Conservation (phyloP, 2,888 invertebrate species). For the Cryptus viduatorius region DNA sequence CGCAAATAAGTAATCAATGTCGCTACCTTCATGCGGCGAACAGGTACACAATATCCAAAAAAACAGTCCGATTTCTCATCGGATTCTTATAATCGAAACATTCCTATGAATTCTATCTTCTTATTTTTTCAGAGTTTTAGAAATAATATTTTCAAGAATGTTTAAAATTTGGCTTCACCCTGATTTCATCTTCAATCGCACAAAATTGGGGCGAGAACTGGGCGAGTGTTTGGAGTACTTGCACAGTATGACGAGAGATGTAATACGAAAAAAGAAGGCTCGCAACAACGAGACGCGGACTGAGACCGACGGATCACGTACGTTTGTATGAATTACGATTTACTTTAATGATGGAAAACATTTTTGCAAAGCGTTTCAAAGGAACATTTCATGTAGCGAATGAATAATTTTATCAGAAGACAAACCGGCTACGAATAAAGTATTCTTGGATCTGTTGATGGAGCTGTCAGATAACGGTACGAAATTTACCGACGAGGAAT, state of each 20-base stretch:
- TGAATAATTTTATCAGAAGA: conserved; percentile 54
- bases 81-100: not conserved
- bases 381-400: not conserved
- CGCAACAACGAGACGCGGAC: no score
- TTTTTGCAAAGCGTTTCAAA: no score
- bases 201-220: no score
- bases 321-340: not conserved
- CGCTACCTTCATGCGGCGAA: conserved; percentile 60
- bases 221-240: no score
- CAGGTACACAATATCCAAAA: conserved; percentile 29
- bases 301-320: not conserved
- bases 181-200: no score
- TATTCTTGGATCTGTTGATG: conserved; percentile 86
- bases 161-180: no score
- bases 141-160: no score
- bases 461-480: conserved; percentile 86
- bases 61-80: not conserved
- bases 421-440: conserved; percentile 78
- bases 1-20: conserved; percentile 52
- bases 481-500: conserved; percentile 86
- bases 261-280: no score
- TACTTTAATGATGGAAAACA: no score
- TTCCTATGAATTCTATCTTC: not conserved
- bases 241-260: no score
- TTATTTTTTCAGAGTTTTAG: not conserved